These are phyloP conservation scores for Ellobium chinense DNA, from an alignment of 2,888 invertebrate species.

Conservation along the genomic window DNA sequence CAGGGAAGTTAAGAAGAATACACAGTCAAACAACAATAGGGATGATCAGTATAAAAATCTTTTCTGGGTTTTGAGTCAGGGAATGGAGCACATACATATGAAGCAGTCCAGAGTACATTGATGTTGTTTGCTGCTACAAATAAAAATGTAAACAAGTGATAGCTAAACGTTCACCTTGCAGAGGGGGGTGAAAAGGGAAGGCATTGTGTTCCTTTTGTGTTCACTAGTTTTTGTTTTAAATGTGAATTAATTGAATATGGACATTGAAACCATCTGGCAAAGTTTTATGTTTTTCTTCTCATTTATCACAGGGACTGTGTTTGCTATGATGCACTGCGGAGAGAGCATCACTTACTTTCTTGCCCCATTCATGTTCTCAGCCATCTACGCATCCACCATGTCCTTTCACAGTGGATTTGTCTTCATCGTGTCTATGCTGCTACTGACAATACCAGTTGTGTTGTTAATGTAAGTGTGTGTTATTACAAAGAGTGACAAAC, in stretches of 20 bases:
- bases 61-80: too few relatives aligned
- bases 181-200: too few relatives aligned
- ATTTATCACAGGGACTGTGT: slow-evolving; percentile 70
- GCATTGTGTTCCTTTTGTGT: not conserved
- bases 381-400: slow-evolving; percentile 73
- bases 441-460: slow-evolving; percentile 69
- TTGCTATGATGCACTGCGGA: slow-evolving; percentile 77
- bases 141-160: too few relatives aligned
- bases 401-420: slow-evolving; percentile 73
- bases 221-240: not conserved
- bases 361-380: slow-evolving; percentile 75
- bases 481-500: too few relatives aligned
- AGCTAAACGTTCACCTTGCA: too few relatives aligned
- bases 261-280: not conserved
- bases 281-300: slow-evolving; percentile 12
- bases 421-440: slow-evolving; percentile 74
- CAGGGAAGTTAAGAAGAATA: too few relatives aligned
- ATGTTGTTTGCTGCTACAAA: too few relatives aligned
- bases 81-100: too few relatives aligned
- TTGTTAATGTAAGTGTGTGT: slow-evolving; percentile 76
- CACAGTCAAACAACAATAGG: too few relatives aligned
- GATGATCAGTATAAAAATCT: too few relatives aligned
- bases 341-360: slow-evolving; percentile 76
- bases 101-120: too few relatives aligned
- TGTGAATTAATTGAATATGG: not conserved